phyloP scores from a whole-genome alignment of 2,888 invertebrate genomes.

The Drosophila prolongata region DNA sequence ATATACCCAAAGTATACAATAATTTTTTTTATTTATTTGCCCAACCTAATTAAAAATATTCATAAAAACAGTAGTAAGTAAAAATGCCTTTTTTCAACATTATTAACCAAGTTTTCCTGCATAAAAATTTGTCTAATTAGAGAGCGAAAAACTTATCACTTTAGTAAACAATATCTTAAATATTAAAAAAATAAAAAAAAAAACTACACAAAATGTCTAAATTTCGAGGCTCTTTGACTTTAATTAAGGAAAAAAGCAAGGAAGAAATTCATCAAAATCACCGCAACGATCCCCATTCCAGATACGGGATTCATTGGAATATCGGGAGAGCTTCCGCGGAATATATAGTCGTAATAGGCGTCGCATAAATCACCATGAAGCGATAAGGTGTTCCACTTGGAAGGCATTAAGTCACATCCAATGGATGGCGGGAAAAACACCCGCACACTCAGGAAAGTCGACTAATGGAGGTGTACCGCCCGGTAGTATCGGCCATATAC shows the following conservation, averaged over 20 bases:
- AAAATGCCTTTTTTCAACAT: not conserved
- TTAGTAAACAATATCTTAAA: too few relatives aligned
- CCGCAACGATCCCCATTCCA: constrained; percentile 15
- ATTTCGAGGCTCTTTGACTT: not conserved
- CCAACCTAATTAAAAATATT: not conserved
- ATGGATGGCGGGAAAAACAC: constrained; percentile 42
- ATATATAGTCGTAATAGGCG: constrained; percentile 39
- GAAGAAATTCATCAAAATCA: constrained; percentile 32
- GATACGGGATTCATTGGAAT: constrained; percentile 26
- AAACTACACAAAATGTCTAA: too few relatives aligned
- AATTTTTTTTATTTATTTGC: not conserved
- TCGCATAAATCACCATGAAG: constrained; percentile 71
- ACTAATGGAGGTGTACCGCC: constrained; percentile 56
- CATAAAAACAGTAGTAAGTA: not conserved
- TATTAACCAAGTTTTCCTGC: not conserved
- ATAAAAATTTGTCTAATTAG: not conserved
- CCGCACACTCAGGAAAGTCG: constrained; percentile 5
- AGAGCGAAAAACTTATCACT: not conserved
- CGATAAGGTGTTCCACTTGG: constrained; percentile 69
- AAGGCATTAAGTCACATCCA: constrained; percentile 47
- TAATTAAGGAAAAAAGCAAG: constrained; percentile 1
- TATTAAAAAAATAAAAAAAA: not conserved
- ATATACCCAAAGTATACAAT: not conserved
- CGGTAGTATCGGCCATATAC: constrained; percentile 15
- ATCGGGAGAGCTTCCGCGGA: constrained; percentile 33